Conservation (phyloP, 2,888 invertebrate species). For the Ophion ellenae region DNA sequence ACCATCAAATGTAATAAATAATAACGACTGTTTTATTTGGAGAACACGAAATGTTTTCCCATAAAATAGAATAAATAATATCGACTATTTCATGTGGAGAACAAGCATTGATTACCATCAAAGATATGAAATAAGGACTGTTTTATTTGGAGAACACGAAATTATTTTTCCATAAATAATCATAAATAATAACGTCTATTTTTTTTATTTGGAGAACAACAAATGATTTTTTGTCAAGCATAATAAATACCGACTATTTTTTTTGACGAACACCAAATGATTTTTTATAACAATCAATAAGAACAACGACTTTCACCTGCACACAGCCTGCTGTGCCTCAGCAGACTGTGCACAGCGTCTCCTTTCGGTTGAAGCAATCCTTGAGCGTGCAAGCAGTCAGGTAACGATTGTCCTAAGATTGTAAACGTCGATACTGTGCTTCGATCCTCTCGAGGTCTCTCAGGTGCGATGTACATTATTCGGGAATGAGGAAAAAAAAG, state of each 20-base stretch:
- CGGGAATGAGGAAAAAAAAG: slow-evolving; percentile 5
- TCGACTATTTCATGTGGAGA: too few species aligned
- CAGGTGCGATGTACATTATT: slow-evolving; percentile 37
- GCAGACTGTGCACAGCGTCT: neutral
- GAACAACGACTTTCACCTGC: neutral
- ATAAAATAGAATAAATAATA: too few species aligned
- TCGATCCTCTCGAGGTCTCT: slow-evolving; percentile 51
- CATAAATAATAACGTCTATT: too few species aligned
- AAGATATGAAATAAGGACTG: too few species aligned
- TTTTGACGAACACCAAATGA: neutral
- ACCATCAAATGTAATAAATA: neutral
- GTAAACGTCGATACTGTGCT: slow-evolving; percentile 36
- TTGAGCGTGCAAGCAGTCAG: neutral
- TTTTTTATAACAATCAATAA: neutral
- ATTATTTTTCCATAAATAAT: too few species aligned
- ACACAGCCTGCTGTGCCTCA: neutral
- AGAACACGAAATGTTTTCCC: neutral
- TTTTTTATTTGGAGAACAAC: too few species aligned
- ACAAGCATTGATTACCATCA: too few species aligned
- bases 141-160: too few species aligned
- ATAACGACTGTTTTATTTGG: neutral
- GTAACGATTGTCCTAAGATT: neutral
- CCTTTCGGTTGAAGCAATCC: neutral
- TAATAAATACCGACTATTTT: too few species aligned
- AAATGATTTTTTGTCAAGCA: too few species aligned